These are phyloP conservation scores for Dryoscopus gambensis DNA, from an alignment of 2,113 vertebrate genomes.

Conservation along the genomic window DNA sequence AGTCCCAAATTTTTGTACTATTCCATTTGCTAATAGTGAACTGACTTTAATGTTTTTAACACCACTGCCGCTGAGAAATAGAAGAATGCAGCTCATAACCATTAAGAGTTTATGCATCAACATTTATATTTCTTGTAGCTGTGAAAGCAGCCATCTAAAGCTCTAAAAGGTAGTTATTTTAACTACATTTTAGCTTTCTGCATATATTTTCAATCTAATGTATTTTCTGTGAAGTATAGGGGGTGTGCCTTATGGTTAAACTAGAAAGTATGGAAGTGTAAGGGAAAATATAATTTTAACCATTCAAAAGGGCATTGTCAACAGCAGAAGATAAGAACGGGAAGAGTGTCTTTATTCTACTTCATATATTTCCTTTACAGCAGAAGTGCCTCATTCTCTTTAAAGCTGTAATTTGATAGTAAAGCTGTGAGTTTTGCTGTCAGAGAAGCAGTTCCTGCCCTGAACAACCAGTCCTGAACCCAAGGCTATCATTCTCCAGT, in stretches of 20 bases:
- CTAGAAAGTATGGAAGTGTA: background rate
- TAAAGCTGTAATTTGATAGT: background rate
- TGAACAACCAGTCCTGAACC: background rate
- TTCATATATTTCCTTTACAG: background rate
- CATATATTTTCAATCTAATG: background rate
- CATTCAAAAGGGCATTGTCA: background rate
- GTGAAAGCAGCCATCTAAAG: background rate
- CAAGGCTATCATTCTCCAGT: rapidly evolving
- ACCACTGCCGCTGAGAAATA: background rate
- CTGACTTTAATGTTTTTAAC: background rate
- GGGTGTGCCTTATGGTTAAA: background rate
- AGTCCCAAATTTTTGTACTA: background rate
- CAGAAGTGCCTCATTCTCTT: background rate
- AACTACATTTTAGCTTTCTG: background rate
- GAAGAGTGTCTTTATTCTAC: background rate
- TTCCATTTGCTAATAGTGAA: background rate
- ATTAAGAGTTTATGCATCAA: background rate
- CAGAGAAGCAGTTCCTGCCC: background rate
- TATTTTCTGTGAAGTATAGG: background rate
- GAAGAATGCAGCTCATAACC: background rate
- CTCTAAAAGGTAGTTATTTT: background rate
- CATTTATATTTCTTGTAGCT: background rate
- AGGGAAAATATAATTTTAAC: background rate
- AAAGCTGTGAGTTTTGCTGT: background rate
- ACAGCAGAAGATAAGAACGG: background rate